These are phyloP conservation scores for Glyphotaelius pellucidus DNA, from an alignment of 2,888 invertebrate species.

Conservation along the genomic window DNA sequence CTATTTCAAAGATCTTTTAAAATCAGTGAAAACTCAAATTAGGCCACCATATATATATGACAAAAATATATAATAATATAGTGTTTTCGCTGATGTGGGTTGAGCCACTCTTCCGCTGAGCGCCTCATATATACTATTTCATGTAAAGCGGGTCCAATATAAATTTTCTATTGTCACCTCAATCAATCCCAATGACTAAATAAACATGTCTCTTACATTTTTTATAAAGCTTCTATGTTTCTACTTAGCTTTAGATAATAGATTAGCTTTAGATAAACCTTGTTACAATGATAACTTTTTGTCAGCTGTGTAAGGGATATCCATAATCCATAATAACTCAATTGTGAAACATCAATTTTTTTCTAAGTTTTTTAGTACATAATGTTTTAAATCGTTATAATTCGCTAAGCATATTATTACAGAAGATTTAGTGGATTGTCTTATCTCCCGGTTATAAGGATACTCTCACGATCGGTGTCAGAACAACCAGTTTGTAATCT, in stretches of 20 bases:
- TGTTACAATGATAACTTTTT: neutral
- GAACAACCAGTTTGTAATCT: slow-evolving; percentile 34
- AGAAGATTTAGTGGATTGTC: neutral
- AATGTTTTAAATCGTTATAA: neutral
- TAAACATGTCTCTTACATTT: no score
- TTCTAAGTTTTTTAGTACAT: neutral
- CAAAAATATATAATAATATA: no score
- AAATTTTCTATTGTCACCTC: neutral
- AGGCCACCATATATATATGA: no score
- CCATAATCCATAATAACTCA: neutral
- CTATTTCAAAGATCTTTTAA: no score
- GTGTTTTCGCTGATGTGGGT: no score
- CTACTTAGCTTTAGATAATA: no score
- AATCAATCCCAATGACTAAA: neutral
- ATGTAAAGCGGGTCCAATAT: neutral
- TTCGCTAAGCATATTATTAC: neutral
- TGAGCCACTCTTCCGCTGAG: no score
- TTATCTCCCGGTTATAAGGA: slow-evolving; percentile 29
- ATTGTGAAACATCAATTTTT: neutral
- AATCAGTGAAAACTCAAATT: no score
- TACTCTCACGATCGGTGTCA: slow-evolving; percentile 29
- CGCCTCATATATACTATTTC: neutral
- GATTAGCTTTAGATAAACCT: neutral
- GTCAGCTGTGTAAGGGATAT: neutral
- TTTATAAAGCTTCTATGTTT: neutral